phyloP scores from a whole-genome alignment of 2,113 vertebrate species.

The Hippolais icterina region DNA sequence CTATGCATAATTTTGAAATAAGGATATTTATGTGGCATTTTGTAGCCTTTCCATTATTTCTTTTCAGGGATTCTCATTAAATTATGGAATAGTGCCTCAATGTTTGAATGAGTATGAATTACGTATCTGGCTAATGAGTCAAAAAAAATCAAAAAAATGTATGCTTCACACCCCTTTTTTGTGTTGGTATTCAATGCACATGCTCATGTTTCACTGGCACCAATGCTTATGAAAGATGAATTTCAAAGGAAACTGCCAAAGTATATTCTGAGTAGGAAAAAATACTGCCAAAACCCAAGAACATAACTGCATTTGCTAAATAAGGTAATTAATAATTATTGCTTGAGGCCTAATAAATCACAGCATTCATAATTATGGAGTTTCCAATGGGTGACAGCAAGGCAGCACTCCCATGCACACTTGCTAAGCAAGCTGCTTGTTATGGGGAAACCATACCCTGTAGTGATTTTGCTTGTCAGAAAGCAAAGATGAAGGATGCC shows the following conservation, averaged over 20 bases:
- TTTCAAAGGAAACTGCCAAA: conserved; percentile 20
- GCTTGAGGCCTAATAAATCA: conserved; percentile 30
- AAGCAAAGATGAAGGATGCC: neutral
- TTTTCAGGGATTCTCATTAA: neutral
- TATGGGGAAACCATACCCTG: neutral
- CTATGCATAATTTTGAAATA: neutral
- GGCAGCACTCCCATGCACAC: neutral
- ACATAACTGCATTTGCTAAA: conserved; percentile 24
- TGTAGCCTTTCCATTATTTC: neutral
- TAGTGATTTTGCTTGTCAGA: neutral
- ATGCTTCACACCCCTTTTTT: neutral
- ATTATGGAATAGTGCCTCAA: neutral
- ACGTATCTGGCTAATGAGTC: neutral
- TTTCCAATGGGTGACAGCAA: neutral
- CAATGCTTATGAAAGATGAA: conserved; percentile 25
- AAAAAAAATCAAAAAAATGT: neutral
- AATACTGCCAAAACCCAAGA: neutral
- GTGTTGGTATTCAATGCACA: neutral
- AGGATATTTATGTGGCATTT: neutral
- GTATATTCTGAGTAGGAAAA: conserved; percentile 18
- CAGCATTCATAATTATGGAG: neutral
- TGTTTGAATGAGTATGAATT: neutral
- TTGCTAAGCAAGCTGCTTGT: neutral
- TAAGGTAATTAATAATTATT: conserved; percentile 52
- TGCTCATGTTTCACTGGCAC: neutral